Evolutionary conservation across 2,888 invertebrate genomes (phyloP).

Genomic region (Tenthredo mesomela): DNA sequence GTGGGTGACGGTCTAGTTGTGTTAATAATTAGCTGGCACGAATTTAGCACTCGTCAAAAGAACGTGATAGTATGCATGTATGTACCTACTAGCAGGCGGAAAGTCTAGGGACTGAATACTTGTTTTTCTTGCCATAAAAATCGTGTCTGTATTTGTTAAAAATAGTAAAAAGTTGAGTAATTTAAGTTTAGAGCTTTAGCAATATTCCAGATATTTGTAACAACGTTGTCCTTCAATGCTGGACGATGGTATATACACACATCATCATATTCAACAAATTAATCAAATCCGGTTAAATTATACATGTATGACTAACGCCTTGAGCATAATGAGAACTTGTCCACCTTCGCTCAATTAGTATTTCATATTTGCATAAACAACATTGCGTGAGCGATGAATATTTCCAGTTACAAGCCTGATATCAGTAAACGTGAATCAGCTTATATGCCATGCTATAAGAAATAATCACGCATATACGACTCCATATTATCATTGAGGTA

Average conservation of each 20-base stretch:
- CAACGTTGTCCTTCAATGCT: not conserved
- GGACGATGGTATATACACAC: not conserved
- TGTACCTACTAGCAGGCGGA: not conserved
- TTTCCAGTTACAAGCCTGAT: not conserved
- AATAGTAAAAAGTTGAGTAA: not conserved
- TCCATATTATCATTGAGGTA: not conserved
- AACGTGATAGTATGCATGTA: conserved; percentile 11
- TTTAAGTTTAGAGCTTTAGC: not conserved
- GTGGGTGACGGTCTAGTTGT: conserved; percentile 16
- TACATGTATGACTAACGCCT: not conserved
- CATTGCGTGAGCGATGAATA: not conserved
- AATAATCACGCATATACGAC: conserved; percentile 1
- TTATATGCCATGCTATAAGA: not conserved
- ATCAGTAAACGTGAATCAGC: not conserved
- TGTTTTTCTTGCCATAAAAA: not conserved
- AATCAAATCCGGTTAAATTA: not conserved
- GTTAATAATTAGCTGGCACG: conserved; percentile 22
- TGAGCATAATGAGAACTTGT: not conserved
- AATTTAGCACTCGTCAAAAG: not conserved
- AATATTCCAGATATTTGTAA: not conserved
- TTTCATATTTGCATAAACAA: not conserved
- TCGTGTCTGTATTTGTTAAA: not conserved
- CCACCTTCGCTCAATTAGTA: not conserved
- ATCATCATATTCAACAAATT: not conserved
- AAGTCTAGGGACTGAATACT: not conserved